These are phyloP conservation scores for Pseudomyrmex concolor DNA, from an alignment of 1,140 invertebrate species.

Conservation along the genomic window DNA sequence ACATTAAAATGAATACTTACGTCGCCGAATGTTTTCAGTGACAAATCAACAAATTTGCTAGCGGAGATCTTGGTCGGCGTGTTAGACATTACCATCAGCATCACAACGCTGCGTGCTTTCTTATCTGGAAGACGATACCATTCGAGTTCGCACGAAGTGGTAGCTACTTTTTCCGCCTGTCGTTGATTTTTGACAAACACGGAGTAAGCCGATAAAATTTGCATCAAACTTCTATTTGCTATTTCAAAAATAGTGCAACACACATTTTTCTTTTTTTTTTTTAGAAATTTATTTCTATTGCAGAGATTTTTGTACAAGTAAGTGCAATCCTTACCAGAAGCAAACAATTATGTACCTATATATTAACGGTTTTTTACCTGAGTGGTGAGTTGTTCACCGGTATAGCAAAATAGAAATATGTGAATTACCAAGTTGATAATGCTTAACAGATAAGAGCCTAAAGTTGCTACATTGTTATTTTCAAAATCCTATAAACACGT, in stretches of 20 bases:
- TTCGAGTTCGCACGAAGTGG: constrained; percentile 60
- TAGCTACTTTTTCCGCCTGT: constrained; percentile 69
- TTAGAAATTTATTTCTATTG: not conserved
- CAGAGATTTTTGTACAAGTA: no score
- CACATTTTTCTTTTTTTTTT: not conserved
- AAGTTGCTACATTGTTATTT: constrained; percentile 45
- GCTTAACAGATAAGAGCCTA: constrained; percentile 62
- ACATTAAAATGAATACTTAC: constrained; percentile 53
- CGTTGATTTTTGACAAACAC: not conserved
- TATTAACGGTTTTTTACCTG: constrained; percentile 61
- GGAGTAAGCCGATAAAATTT: constrained; percentile 8
- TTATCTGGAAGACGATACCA: constrained; percentile 68
- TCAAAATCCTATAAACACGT: constrained; percentile 69
- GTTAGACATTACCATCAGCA: constrained; percentile 70
- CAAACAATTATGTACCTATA: not conserved
- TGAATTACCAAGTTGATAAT: constrained; percentile 71
- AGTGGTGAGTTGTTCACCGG: constrained; percentile 70
- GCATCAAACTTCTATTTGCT: constrained; percentile 50
- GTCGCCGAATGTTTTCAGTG: constrained; percentile 68
- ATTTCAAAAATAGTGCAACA: constrained; percentile 57
- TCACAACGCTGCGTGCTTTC: constrained; percentile 60
- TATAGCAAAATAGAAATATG: constrained; percentile 76
- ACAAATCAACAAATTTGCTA: constrained; percentile 66
- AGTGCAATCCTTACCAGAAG: no score
- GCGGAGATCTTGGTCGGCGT: constrained; percentile 62